Percentiles rank a stretch among this genome's conserved stretches.
These are phyloP conservation scores for Cosmorhoe ocellata DNA, from an alignment of 2,888 invertebrate species.

Conservation along the genomic window DNA sequence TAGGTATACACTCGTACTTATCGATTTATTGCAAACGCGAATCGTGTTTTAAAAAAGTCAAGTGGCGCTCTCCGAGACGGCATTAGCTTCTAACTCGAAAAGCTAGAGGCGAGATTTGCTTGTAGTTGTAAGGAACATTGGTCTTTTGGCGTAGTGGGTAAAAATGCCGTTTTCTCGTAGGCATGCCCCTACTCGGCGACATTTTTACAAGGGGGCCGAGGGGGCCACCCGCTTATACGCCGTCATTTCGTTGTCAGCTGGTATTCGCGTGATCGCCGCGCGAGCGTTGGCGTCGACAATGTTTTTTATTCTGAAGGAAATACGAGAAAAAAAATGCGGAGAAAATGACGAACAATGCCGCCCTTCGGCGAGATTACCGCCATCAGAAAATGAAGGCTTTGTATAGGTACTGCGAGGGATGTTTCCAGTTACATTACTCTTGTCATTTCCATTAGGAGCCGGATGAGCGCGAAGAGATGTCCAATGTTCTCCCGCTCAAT, in stretches of 20 bases:
- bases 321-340: conserved; percentile 65
- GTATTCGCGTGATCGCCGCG: conserved; percentile 73
- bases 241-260: conserved; percentile 82
- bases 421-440: conserved; percentile 78
- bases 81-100: conserved; percentile 34
- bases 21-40: conserved; percentile 77
- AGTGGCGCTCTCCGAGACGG: conserved; percentile 29
- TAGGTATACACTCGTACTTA: too few relatives aligned
- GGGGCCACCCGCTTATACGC: conserved; percentile 70
- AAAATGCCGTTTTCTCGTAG: conserved; percentile 79
- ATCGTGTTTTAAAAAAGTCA: conserved; percentile 68
- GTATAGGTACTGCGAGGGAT: conserved; percentile 66
- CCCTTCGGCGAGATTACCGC: conserved; percentile 81
- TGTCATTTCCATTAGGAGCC: conserved; percentile 69
- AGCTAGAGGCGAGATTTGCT: conserved; percentile 47
- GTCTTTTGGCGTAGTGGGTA: conserved; percentile 64
- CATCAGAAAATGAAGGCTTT: conserved; percentile 81
- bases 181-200: conserved; percentile 73
- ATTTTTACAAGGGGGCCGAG: conserved; percentile 67
- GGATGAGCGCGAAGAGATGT: conserved; percentile 9
- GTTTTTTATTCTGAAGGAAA: conserved; percentile 78
- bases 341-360: conserved; percentile 79
- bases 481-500: conserved; percentile 46
- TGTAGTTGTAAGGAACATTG: conserved; percentile 45
- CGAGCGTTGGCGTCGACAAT: conserved; percentile 77